A percentile compares a stretch with the other conserved stretches of the same genome.
These are phyloP conservation scores for Periophthalmus modestus DNA, from an alignment of 2,113 vertebrate species.

Conservation along the genomic window DNA sequence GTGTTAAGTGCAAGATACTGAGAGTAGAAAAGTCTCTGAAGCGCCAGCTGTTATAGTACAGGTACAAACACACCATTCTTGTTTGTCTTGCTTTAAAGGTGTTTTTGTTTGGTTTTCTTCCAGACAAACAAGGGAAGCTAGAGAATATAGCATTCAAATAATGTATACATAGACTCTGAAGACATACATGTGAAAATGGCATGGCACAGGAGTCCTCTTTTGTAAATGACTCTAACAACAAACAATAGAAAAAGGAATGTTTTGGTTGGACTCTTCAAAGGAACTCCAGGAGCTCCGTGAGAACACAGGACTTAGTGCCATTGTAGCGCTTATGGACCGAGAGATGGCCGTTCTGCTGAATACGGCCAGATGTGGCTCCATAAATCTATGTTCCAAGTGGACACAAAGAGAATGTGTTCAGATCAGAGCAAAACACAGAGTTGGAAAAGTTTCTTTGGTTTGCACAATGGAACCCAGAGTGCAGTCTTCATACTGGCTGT, in stretches of 20 bases:
- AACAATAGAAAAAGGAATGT: constrained; percentile 44
- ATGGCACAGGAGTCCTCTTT: constrained; percentile 54
- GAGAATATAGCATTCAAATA: constrained; percentile 57
- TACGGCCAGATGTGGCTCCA: constrained; percentile 22
- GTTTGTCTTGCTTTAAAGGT: constrained; percentile 67
- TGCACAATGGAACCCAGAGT: constrained; percentile 55
- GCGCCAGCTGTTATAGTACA: constrained; percentile 62
- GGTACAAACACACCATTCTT: constrained; percentile 74
- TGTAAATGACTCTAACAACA: constrained; percentile 53
- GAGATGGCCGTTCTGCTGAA: constrained; percentile 16
- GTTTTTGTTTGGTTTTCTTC: constrained; percentile 69
- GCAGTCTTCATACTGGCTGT: constrained; percentile 23
- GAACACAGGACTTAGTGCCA: constrained; percentile 31
- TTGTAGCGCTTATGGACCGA: constrained; percentile 34
- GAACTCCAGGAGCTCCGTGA: constrained; percentile 42
- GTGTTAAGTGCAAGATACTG: constrained; percentile 85
- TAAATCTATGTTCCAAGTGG: constrained; percentile 21
- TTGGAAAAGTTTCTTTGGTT: constrained; percentile 66
- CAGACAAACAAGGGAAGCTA: constrained; percentile 59
- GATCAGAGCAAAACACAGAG: constrained; percentile 42
- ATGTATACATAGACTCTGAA: constrained; percentile 38
- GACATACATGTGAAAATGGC: constrained; percentile 46
- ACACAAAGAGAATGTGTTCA: constrained; percentile 50
- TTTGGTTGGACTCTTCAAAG: constrained; percentile 58
- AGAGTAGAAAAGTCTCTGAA: constrained; percentile 80